Percentiles rank a stretch among this genome's conserved stretches.
Evolutionary conservation across 2,113 vertebrate genomes (phyloP).

Genomic region (Lichenostomus cassidix): DNA sequence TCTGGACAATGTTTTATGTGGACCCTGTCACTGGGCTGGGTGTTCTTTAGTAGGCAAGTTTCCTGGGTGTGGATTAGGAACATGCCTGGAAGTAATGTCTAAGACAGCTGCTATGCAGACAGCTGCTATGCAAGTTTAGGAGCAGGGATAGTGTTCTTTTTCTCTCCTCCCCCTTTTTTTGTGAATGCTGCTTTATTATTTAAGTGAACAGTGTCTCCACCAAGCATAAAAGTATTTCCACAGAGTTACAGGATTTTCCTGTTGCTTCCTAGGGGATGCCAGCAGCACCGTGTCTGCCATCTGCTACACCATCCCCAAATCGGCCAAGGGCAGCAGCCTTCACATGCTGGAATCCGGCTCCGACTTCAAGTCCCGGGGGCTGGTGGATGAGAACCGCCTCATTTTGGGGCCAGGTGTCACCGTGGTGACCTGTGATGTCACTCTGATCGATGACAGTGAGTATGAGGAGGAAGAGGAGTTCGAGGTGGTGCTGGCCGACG

Average conservation of each 20-base stretch:
- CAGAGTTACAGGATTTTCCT: background rate
- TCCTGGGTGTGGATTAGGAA: background rate
- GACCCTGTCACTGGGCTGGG: background rate
- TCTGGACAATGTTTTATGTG: background rate
- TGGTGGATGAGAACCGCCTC: constrained; percentile 81
- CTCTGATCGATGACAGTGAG: constrained; percentile 92
- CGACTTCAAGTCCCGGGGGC: constrained; percentile 89
- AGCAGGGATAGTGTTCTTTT: background rate
- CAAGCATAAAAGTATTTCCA: background rate
- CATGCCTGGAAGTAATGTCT: background rate
- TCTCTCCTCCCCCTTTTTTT: background rate
- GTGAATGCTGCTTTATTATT: background rate
- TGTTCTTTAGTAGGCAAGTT: background rate
- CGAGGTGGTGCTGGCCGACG: constrained; percentile 83
- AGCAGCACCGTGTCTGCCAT: constrained; percentile 89
- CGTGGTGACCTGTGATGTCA: constrained; percentile 85
- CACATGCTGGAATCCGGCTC: constrained; percentile 88
- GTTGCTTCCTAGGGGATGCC: constrained; percentile 80
- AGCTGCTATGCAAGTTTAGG: background rate
- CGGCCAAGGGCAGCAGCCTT: constrained; percentile 90
- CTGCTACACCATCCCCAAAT: constrained; percentile 87
- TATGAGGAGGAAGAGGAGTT: constrained; percentile 96
- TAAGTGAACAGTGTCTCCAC: background rate
- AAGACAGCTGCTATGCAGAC: background rate
- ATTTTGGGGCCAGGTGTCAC: constrained; percentile 85